Percentiles rank a stretch among this genome's conserved stretches.
phyloP scores from a whole-genome alignment of 2,113 vertebrate genomes.

The Cryptomyrus ogoouensis region DNA sequence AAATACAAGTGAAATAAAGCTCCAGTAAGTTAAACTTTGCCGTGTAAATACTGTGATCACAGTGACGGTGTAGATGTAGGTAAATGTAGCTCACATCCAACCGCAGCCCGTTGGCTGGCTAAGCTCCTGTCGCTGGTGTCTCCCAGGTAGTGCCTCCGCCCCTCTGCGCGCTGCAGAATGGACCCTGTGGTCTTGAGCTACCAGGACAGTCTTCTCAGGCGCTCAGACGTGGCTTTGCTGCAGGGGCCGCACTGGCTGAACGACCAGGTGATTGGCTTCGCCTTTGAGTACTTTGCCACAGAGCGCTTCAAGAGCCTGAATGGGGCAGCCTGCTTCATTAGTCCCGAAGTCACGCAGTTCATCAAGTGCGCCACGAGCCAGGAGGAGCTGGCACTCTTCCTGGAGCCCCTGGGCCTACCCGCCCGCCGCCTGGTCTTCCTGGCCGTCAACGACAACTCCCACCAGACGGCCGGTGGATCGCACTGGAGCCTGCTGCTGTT shows the following conservation, averaged over 20 bases:
- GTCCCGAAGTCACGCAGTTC: slow-evolving; percentile 93
- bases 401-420: slow-evolving; percentile 76
- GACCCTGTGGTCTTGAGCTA: slow-evolving; percentile 90
- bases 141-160: slow-evolving; percentile 33
- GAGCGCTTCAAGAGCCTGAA: slow-evolving; percentile 69
- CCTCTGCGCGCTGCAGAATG: slow-evolving; percentile 58
- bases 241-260: slow-evolving; percentile 93
- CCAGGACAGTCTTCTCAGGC: slow-evolving; percentile 85
- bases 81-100: neutral
- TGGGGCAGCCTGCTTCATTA: slow-evolving; percentile 71
- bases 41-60: neutral
- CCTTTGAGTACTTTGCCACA: slow-evolving; percentile 83
- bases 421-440: slow-evolving; percentile 76
- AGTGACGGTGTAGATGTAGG: neutral
- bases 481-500: slow-evolving; percentile 95
- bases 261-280: slow-evolving; percentile 88
- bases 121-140: neutral
- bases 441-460: slow-evolving; percentile 90
- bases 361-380: slow-evolving; percentile 82
- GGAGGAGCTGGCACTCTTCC: slow-evolving; percentile 78
- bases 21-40: neutral
- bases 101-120: neutral
- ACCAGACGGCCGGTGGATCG: slow-evolving; percentile 78
- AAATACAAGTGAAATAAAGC: neutral
- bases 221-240: slow-evolving; percentile 79